Evolutionary conservation across 2,113 vertebrate genomes (phyloP), one percentile per base, ranked within the genome.

Genomic region (Taxidea taxus): DNA sequence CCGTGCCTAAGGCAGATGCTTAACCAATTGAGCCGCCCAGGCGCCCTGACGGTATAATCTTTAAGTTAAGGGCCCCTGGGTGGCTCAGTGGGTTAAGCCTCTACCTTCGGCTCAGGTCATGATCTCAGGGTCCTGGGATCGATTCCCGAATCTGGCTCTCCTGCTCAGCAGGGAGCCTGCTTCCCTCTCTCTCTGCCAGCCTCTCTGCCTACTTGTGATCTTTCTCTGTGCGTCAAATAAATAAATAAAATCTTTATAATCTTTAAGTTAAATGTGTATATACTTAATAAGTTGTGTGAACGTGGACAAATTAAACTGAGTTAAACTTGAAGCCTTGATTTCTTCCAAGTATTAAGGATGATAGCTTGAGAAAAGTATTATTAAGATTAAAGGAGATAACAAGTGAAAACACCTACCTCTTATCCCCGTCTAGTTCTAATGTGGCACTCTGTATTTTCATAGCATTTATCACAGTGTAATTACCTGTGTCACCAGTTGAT

Each of bases 381-480:
- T 92, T 97, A 92, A 93, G 68, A 90, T 93, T 51, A 91, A 93
- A 91, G 92, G 47, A 94, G 75, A 83, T 85, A 86, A 44, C 78
- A 90, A 87, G 47, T 92, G 44, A 94, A 94, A 89, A 66, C 37
- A 34, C 37, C 51, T 87, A 31, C 54, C 39, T 90, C 49, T 72
- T 37, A 1, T 34, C 51, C 42, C 21, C 14, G 91, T 82, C 51
- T 96, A 88, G 44, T 91, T 93, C 92, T 97, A 66, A 68, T 90
- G 62, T 62, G 54, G 60, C 62, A 91, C 64, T 88, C 75, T 91
- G 51, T 95, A 91, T 94, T 94, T 97, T 97, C 87, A 68, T 92
- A 84, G 83, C 27, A 34, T 92, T 74, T 91, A 74, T 78, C 49
- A 42, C 15, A 60, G 21, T 60, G 29, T 95, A 64, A 91, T 97